Base-by-base conservation (phyloP, 1,140 invertebrate genomes). In the Bombus waltoni region DNA sequence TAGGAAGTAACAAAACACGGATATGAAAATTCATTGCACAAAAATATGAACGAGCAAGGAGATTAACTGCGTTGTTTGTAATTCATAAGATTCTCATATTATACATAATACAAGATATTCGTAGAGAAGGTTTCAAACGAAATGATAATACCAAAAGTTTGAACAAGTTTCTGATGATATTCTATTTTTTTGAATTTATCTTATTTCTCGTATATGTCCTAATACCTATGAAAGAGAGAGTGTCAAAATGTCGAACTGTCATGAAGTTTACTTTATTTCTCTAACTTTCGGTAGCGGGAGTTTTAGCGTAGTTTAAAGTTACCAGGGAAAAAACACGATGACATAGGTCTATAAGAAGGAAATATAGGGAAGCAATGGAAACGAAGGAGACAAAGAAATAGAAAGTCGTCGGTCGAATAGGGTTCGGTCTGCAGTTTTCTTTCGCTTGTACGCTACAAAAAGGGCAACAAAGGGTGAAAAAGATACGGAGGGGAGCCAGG, bases 191-290 rank as follows among this genome's bases (percentile, higher is more conserved):
- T 62, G 11, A 2, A n/a, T n/a, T 62, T 59, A 53, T 53, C 18
- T 53, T 53, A 53, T 53, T 53, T 28, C 28, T 11, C 25, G 57
- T 28, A 28, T 1, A 4, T 28, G 1, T 59, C 10, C 57, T 4
- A 59, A 59, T 28, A 59, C 3, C 28, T 59, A 28, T 11, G 28
- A 62, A 62, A 28, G 11, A n/a, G 11, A n/a, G 59, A 28, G 11
- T 62, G 28, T 53, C 47, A 53, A 18, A 22, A 53, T 66, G 32
- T 66, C 32, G 65, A 35, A 15, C 13, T 66, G 13, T 35, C 57
- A 35, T 38, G 25, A 78, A 87, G 32, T 73, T 87, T 44, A 40
- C 47, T 86, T 75, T 78, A 72, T 78, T 87, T 40, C 35, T 22
- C 2, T 6, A 72, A 84, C 57, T 84, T 73, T 66, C 35, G 85